Base-by-base conservation (phyloP, 2,113 vertebrate species). In the Phrynocephalus versicolor region DNA sequence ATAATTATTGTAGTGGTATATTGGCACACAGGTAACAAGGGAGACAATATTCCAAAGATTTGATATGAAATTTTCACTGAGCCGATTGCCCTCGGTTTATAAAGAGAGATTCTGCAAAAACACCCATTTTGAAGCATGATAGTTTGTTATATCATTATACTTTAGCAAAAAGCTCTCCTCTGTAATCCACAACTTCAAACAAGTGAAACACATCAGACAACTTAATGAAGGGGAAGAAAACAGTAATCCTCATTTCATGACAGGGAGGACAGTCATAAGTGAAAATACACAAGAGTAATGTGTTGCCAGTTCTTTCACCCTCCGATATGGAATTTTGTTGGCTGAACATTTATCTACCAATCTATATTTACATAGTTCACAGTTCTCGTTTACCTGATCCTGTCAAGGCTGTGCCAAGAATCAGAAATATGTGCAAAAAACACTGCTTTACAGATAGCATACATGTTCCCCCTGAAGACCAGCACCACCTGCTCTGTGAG, bases 361-460 rank as follows among this genome's bases (percentile, higher is more conserved):
- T 79, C 55, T 60, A 13, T 8, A 10, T 13, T 79, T 19, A 13
- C 57, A 79, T 62, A 77, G 30, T 25, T 37, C 57, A 79, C 27
- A 45, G 62, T 45, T 12, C 35, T 80, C 25, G n/a, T 2, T 64
- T 37, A 60, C 33, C 57, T 21, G 35, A 37, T 37, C 6, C 37
- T 23, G 25, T 77, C 23, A 12, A 77, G 33, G 30, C 15, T n/a
- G 21, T 23, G 33, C 9, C 51, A 77, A 57, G 51, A 77, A 77
- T 33, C 30, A 18, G 18, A 77, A 77, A 51, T 5, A 77, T 21
- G 6, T 81, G 41, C 45, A 69, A 33, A 55, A 55, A 9, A 27
- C 13, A 23, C 16, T 10, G 21, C 92, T 88, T 93, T 89, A 88
- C 91, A 90, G 90, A 92, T 91, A 93, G 94, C 92, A 88, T 73